Conservation (phyloP, 2,888 invertebrate genomes). For the Cerastis rubricosa region DNA sequence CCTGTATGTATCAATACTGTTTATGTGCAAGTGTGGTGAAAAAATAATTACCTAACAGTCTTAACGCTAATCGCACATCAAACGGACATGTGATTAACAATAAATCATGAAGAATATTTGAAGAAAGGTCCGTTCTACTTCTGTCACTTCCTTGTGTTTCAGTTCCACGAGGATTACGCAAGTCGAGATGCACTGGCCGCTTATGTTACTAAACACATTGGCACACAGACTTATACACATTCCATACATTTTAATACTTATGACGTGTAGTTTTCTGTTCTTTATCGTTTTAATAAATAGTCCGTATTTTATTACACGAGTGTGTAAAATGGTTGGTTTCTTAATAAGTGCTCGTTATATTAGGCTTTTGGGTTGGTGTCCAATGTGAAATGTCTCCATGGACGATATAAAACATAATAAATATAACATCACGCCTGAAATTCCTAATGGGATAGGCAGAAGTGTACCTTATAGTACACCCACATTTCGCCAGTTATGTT, state of each 20-base stretch:
- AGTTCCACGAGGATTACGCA: constrained; percentile 70
- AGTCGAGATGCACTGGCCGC: constrained; percentile 76
- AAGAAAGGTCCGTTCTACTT: constrained; percentile 66
- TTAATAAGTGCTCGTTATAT: constrained; percentile 17
- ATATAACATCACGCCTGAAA: no score
- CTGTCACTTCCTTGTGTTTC: constrained; percentile 77
- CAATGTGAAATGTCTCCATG: no score
- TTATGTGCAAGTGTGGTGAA: no score
- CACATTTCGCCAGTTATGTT: no score
- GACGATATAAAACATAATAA: no score
- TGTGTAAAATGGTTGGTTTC: constrained; percentile 27
- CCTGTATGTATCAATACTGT: no score
- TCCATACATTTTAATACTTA: constrained; percentile 68
- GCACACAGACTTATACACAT: constrained; percentile 71
- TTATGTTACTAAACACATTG: constrained; percentile 78
- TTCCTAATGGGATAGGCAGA: no score
- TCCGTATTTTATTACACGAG: constrained; percentile 15
- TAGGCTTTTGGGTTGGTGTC: background rate
- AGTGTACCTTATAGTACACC: no score
- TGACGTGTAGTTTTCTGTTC: constrained; percentile 39
- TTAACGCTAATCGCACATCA: constrained; percentile 22
- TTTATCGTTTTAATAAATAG: constrained; percentile 44
- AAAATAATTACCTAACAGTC: background rate
- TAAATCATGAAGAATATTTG: constrained; percentile 53
- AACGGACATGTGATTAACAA: constrained; percentile 32